Conservation (phyloP, 2,888 invertebrate species). For the Eilema sororculum region DNA sequence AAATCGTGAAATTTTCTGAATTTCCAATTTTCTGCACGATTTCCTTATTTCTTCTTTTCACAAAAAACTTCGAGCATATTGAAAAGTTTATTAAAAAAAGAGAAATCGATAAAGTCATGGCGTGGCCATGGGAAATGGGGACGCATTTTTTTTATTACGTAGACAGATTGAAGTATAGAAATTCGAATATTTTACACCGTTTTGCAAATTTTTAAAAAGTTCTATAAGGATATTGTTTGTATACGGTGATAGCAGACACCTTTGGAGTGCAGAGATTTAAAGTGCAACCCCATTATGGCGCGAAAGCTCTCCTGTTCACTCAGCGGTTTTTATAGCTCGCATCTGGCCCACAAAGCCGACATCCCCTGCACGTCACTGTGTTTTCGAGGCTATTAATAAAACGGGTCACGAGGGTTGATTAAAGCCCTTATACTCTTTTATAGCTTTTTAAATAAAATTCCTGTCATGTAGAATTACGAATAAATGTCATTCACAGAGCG, state of each 20-base stretch:
- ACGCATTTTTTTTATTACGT: too few relatives aligned
- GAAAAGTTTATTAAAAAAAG: too few relatives aligned
- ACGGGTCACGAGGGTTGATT: slow-evolving; percentile 47
- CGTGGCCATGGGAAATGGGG: too few relatives aligned
- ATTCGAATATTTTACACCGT: too few relatives aligned
- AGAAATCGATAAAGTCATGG: too few relatives aligned
- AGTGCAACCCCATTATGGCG: slow-evolving; percentile 62
- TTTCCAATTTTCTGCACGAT: too few relatives aligned
- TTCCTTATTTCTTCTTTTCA: too few relatives aligned
- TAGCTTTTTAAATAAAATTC: slow-evolving; percentile 22
- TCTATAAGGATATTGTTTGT: slow-evolving; percentile 46
- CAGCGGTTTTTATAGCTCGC: slow-evolving; percentile 33
- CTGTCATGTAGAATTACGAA: slow-evolving; percentile 19
- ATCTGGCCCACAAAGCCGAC: slow-evolving; percentile 38
- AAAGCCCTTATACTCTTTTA: slow-evolving; percentile 36
- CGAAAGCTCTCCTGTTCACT: slow-evolving; percentile 51
- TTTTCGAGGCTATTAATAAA: slow-evolving; percentile 42
- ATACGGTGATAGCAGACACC: slow-evolving; percentile 39
- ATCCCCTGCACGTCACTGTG: slow-evolving; percentile 30
- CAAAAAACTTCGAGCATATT: too few relatives aligned
- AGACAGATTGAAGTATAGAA: too few relatives aligned
- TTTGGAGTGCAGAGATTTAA: slow-evolving; percentile 59
- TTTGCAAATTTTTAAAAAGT: not conserved
- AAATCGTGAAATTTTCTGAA: too few relatives aligned
- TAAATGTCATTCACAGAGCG: slow-evolving; percentile 26